Evolutionary conservation across 2,113 vertebrate genomes (phyloP), one percentile per base, ranked within the genome.

Genomic region (Rhinoptilus africanus): DNA sequence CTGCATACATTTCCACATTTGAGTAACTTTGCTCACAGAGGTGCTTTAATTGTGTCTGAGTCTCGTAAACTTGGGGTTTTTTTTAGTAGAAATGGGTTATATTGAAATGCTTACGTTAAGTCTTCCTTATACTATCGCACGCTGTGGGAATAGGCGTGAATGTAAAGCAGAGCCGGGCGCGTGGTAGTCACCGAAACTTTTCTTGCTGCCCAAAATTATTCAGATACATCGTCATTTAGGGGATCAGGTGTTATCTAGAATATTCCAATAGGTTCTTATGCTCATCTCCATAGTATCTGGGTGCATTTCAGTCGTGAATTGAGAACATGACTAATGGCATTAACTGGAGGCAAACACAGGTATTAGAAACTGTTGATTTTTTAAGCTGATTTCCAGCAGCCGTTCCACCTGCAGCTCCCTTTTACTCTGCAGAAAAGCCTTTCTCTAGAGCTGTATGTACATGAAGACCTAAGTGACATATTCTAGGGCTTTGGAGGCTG

Each of bases 271-370:
- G 57, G 81, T 85, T 95, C 91, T 89, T 82, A 69, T 6, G 74
- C 86, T 94, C 89, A 76, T 96, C 84, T 89, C 69, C 57, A 14
- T 76, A 92, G n/a, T 66, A 53, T 88, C 87, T 89, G 81, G 35
- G 66, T 66, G 67, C 83, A 72, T 85, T 95, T 73, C 63, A 71
- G 86, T 21, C 2, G 1, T 91, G 86, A 92, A 88, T 26, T 88
- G 84, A 89, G 91, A 96, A 92, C 87, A 85, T 96, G 92, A 91
- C 91, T 97, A 97, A 96, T 92, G 84, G 81, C 63, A 94, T 95
- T 97, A 96, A 91, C 91, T 43, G 81, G 57, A 96, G 87, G 89
- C 87, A 89, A 83, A 85, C 83, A 89, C 74, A 85, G 91, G 81
- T 95, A 87, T 94, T 94, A 95, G 87, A 56, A 93, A 45, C 54